These are phyloP conservation scores for Moxostoma hubbsi DNA, from an alignment of 2,797 vertebrate genomes.

Conservation along the genomic window DNA sequence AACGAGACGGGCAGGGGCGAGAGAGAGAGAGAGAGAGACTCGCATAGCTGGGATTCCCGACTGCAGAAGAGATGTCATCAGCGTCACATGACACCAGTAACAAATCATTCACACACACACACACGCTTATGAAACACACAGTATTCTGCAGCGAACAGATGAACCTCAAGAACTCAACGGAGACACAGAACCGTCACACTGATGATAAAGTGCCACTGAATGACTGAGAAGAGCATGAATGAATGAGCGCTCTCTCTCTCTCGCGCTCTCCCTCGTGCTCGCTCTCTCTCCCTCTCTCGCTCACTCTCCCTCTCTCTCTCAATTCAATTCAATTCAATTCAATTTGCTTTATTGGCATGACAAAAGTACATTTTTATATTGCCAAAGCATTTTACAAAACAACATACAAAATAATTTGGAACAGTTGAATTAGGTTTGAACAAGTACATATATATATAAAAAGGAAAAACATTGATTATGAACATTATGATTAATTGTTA, in stretches of 20 bases:
- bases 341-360: too few relatives aligned
- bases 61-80: constrained; percentile 72
- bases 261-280: constrained; percentile 20
- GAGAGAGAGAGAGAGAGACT: constrained; percentile 58
- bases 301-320: constrained; percentile 12
- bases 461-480: too few relatives aligned
- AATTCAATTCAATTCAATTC: too few relatives aligned
- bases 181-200: constrained; percentile 17
- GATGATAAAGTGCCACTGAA: constrained; percentile 39
- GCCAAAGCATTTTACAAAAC: too few relatives aligned
- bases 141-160: background rate
- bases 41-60: constrained; percentile 76
- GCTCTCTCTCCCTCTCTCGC: constrained; percentile 66
- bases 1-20: constrained; percentile 13
- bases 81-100: constrained; percentile 57
- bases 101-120: constrained; percentile 61
- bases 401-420: too few relatives aligned
- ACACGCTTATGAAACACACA: constrained; percentile 23
- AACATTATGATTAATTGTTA: too few relatives aligned
- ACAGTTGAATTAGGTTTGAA: too few relatives aligned
- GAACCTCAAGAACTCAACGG: too few relatives aligned
- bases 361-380: too few relatives aligned
- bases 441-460: too few relatives aligned
- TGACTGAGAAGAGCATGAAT: constrained; percentile 58
- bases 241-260: constrained; percentile 65